Conservation (phyloP, 2,797 vertebrate genomes). For the Varecia variegata region DNA sequence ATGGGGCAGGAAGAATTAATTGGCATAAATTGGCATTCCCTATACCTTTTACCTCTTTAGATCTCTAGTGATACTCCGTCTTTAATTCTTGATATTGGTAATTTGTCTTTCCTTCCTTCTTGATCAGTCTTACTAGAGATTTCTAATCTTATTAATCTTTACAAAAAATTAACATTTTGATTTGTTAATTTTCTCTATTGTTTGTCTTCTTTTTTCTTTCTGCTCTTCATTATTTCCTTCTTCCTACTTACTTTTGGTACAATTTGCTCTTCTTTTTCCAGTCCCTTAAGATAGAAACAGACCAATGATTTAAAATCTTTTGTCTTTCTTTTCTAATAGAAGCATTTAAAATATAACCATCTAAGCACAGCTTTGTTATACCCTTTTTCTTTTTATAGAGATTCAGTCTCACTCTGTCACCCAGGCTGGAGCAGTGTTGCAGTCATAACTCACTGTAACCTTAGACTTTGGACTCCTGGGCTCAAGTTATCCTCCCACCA, state of each 20-base stretch:
- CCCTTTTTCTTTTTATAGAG: neutral
- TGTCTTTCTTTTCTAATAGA: neutral
- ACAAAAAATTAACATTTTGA: neutral
- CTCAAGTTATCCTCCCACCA: neutral
- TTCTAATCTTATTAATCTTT: neutral
- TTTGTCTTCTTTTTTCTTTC: neutral
- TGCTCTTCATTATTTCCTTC: neutral
- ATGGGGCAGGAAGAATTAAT: neutral
- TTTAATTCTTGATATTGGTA: neutral
- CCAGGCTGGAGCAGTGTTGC: neutral
- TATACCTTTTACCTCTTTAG: neutral
- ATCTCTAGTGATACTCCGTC: neutral
- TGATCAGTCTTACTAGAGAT: neutral
- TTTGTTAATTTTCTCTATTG: neutral
- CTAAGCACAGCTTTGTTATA: neutral
- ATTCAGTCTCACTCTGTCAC: neutral
- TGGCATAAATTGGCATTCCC: neutral
- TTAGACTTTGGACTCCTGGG: neutral
- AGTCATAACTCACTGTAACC: neutral
- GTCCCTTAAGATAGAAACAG: neutral
- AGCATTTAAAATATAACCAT: slow-evolving; percentile 14
- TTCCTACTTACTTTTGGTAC: neutral
- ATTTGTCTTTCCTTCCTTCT: neutral
- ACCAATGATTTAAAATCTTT: neutral
- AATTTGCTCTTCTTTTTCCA: neutral